Conservation (phyloP, 2,797 vertebrate species). For the Mareca strepera region DNA sequence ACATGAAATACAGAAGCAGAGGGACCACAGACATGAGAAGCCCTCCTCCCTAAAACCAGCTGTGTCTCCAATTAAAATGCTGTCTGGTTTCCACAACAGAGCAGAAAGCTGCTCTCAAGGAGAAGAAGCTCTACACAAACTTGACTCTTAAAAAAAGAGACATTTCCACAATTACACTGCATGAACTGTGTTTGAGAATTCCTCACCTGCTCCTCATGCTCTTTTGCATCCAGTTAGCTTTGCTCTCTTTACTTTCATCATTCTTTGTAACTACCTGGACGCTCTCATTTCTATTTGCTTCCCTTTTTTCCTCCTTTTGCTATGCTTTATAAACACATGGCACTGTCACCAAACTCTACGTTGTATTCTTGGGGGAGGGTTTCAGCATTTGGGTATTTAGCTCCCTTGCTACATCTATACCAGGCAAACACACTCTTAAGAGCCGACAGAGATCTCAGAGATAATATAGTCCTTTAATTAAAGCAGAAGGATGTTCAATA, state of each 20-base stretch:
- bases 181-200: background rate
- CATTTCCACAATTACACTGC: background rate
- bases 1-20: background rate
- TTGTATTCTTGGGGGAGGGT: background rate
- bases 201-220: background rate
- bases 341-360: background rate
- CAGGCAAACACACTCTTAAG: background rate
- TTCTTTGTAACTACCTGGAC: background rate
- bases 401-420: background rate
- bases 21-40: background rate
- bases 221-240: background rate
- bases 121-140: background rate
- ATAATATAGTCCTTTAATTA: constrained; percentile 1
- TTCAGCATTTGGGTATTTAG: background rate
- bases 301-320: background rate
- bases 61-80: background rate
- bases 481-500: background rate
- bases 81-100: background rate
- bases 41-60: background rate
- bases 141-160: background rate
- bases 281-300: background rate
- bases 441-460: background rate
- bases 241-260: background rate
- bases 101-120: background rate
- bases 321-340: background rate